Conservation (phyloP, 2,113 vertebrate species). For the Steatornis caripensis region DNA sequence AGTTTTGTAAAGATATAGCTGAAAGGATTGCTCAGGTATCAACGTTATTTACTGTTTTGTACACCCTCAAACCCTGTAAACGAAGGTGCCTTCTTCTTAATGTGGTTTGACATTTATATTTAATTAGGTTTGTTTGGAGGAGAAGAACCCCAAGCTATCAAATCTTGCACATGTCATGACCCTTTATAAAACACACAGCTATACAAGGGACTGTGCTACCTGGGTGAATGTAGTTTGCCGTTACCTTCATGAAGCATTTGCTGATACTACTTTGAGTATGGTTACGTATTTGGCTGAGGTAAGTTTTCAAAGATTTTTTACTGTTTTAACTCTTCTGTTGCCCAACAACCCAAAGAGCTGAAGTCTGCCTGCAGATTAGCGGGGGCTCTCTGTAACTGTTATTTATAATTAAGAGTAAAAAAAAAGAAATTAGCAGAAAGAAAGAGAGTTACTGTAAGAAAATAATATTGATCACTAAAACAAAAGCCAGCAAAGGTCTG, state of each 20-base stretch:
- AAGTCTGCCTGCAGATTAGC: background rate
- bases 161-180: slow-evolving; percentile 98
- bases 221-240: slow-evolving; percentile 98
- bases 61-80: background rate
- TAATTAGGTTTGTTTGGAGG: slow-evolving; percentile 90
- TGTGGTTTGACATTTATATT: slow-evolving; percentile 9
- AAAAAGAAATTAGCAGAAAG: background rate
- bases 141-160: slow-evolving; percentile 94
- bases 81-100: slow-evolving; percentile 1
- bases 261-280: slow-evolving; percentile 92
- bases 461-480: background rate
- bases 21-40: slow-evolving; percentile 96
- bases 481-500: background rate
- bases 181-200: slow-evolving; percentile 95
- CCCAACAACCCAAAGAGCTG: background rate
- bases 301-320: slow-evolving; percentile 6
- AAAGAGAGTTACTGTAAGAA: background rate
- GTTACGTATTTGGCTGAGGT: slow-evolving; percentile 97
- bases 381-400: background rate
- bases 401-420: background rate
- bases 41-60: background rate
- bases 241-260: slow-evolving; percentile 96
- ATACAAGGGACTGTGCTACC: slow-evolving; percentile 92
- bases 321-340: background rate
- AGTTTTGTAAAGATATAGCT: slow-evolving; percentile 96